Base-by-base conservation (phyloP, 2,888 invertebrate species). In the Diaphora mendica region DNA sequence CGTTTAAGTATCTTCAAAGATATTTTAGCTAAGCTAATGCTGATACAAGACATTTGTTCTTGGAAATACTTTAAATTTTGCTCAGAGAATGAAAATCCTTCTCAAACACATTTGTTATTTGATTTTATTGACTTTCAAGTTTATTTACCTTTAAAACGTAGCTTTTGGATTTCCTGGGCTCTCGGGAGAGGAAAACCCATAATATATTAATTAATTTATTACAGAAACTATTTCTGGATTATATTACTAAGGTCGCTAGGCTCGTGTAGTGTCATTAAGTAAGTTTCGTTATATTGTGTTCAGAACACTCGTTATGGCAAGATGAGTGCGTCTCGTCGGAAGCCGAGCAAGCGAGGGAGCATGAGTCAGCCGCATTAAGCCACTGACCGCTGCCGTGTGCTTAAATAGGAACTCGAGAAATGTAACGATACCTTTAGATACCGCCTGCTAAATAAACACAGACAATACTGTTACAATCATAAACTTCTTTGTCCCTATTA, bases 311-410 rank as follows among this genome's bases (percentile, higher is more conserved):
- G 26, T 30, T 17, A 35, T 17, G 35, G 4, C 35, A 55, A 68
- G 35, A 39, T 55, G 48, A 39, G n/a, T 59, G 69, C 35, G 26
- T 1, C 20, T 42, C n/a, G 59, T 23, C 20, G 23, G 20, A 69
- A 59, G 59, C 69, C n/a, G 62, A 44, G 70, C 26, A 62, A n/a
- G 9, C 26, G 35, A 64, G 64, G 55, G 9, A 26, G 48, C 51
- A 42, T 70, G 71, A 71, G 71, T 71, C 66, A 71, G 59, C 59
- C 44, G 42, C 66, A 64, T 42, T 65, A 48, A 66, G 72, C 64
- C 72, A 62, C 64, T 69, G 72, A 55, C 62, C 68, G 66, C 55
- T 59, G 39, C 39, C 59, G 55, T n/a, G 30, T n/a, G 59, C 30
- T 26, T 55, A n/a, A n/a, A n/a, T n/a, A n/a, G 55, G 55, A 11